Evolutionary conservation across 2,113 vertebrate species (phyloP).

Genomic region (Baryphthengus martii): DNA sequence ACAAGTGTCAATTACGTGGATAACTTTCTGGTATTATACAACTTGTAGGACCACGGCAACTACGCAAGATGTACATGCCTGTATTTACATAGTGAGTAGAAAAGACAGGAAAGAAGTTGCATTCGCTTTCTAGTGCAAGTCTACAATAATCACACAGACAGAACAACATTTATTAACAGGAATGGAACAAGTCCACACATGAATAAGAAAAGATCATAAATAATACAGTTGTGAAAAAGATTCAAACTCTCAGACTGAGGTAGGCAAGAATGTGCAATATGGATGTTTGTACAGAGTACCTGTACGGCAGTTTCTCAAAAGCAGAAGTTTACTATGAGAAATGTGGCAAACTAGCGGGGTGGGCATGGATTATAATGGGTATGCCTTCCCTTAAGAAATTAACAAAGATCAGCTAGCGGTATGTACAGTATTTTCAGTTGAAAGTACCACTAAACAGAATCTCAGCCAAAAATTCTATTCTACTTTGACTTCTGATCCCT

Average conservation of each 20-base stretch:
- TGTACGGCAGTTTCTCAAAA: slow-evolving; percentile 3
- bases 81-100: slow-evolving; percentile 25
- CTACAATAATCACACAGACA: slow-evolving; percentile 81
- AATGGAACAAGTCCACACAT: slow-evolving; percentile 69
- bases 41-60: background rate
- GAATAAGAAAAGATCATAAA: slow-evolving; percentile 55
- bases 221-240: slow-evolving; percentile 61
- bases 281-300: slow-evolving; percentile 15
- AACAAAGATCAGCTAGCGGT: background rate
- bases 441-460: slow-evolving; percentile 31
- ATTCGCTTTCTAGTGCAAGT: slow-evolving; percentile 53
- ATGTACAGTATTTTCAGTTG: background rate
- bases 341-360: background rate
- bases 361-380: background rate
- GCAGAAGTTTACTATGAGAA: slow-evolving; percentile 12
- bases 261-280: background rate
- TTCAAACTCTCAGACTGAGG: slow-evolving; percentile 28
- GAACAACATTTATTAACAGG: slow-evolving; percentile 83
- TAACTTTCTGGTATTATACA: background rate
- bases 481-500: slow-evolving; percentile 62
- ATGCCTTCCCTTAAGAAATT: slow-evolving; percentile 11
- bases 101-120: slow-evolving; percentile 52
- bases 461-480: slow-evolving; percentile 49
- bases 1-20: background rate
- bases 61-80: slow-evolving; percentile 13